A percentile compares a stretch with the other conserved stretches of the same genome.
phyloP scores from a whole-genome alignment of 1,140 invertebrate genomes.

The Drosophila chauvacae region DNA sequence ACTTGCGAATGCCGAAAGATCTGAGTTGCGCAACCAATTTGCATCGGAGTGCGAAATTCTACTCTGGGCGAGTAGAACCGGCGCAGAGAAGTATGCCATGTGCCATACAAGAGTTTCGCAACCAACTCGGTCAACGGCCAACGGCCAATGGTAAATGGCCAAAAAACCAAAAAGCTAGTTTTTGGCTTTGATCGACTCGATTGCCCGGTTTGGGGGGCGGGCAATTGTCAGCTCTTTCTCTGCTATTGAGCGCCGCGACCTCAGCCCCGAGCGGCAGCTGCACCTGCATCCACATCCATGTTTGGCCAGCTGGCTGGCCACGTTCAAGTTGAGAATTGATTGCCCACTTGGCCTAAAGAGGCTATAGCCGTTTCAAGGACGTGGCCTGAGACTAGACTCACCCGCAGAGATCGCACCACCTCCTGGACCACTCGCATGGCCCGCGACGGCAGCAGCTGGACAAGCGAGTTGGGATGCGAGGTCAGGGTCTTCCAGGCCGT shows the following conservation, averaged over 20 bases:
- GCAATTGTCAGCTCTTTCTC: constrained; percentile 58
- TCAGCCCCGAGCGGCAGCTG: constrained; percentile 30
- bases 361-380: constrained; percentile 29
- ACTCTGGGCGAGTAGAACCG: constrained; percentile 30
- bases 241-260: constrained; percentile 68
- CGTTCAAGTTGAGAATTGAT: constrained; percentile 53
- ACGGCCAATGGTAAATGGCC: constrained; percentile 38
- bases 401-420: constrained; percentile 80
- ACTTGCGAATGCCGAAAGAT: constrained; percentile 30
- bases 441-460: constrained; percentile 78
- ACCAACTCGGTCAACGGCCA: constrained; percentile 38
- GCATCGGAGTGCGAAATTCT: constrained; percentile 57
- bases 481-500: constrained; percentile 84
- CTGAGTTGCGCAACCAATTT: constrained; percentile 53
- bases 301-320: constrained; percentile 39
- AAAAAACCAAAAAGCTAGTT: constrained; percentile 53
- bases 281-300: constrained; percentile 44
- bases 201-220: constrained; percentile 9
- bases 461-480: constrained; percentile 82
- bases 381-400: constrained; percentile 48
- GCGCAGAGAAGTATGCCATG: constrained; percentile 37
- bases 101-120: constrained; percentile 47
- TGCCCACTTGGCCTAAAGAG: constrained; percentile 21
- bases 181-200: constrained; percentile 14
- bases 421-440: constrained; percentile 84